phyloP scores from a whole-genome alignment of 2,797 vertebrate species.

The Mastacembelus armatus region DNA sequence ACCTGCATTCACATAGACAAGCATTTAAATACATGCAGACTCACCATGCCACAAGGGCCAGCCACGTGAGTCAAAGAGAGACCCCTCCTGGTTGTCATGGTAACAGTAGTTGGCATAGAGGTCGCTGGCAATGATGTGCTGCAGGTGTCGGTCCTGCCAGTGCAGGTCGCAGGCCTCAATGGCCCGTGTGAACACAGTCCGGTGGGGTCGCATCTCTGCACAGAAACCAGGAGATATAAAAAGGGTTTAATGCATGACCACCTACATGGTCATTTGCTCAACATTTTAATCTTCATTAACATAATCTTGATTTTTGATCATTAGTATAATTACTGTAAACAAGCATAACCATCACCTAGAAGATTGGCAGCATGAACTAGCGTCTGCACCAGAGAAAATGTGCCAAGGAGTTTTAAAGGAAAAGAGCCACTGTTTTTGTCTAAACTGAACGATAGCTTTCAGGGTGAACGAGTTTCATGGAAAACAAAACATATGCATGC shows the following conservation, averaged over 20 bases:
- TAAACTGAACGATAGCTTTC: neutral
- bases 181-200: conserved; percentile 98
- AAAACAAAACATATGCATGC: neutral
- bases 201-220: conserved; percentile 91
- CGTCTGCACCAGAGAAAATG: conserved; percentile 15
- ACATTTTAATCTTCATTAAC: conserved; percentile 13
- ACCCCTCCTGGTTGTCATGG: conserved; percentile 96
- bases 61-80: conserved; percentile 94
- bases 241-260: neutral
- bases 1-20: neutral
- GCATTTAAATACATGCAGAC: conserved; percentile 56
- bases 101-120: conserved; percentile 98
- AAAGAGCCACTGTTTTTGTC: conserved; percentile 7
- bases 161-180: conserved; percentile 98
- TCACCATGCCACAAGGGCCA: conserved; percentile 99
- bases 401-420: conserved; percentile 14
- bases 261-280: neutral
- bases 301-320: neutral
- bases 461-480: neutral
- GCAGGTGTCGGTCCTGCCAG: conserved; percentile 98
- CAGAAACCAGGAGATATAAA: conserved; percentile 71
- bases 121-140: conserved; percentile 97
- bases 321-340: conserved; percentile 42
- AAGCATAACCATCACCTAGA: conserved; percentile 23
- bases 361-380: conserved; percentile 35